Evolutionary conservation across 2,113 vertebrate genomes (phyloP).

Genomic region (Zosterops lateralis): DNA sequence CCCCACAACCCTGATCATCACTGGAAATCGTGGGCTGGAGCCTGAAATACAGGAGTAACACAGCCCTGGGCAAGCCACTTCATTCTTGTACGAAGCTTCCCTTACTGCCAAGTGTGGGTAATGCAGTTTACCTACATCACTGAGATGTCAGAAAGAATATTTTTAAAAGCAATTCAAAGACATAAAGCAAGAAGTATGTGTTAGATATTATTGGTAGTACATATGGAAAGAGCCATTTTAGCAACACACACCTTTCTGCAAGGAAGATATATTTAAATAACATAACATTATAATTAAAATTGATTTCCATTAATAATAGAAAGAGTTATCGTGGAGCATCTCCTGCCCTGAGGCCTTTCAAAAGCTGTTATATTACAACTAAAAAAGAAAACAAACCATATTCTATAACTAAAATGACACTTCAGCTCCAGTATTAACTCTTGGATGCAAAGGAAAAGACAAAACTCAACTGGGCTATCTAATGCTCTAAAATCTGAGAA

Average conservation of each 20-base stretch:
- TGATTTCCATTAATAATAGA: neutral
- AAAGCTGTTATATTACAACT: neutral
- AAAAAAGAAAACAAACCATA: neutral
- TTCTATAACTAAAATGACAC: neutral
- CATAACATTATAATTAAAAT: neutral
- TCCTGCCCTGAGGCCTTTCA: neutral
- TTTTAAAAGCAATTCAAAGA: neutral
- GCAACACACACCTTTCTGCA: neutral
- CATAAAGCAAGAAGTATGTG: neutral
- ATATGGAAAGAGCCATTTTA: neutral
- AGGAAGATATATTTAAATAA: neutral
- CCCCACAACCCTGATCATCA: neutral
- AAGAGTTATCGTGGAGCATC: neutral
- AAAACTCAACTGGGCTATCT: neutral
- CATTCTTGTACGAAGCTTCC: neutral
- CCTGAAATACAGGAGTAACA: neutral
- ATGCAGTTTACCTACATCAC: neutral
- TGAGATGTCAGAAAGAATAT: neutral
- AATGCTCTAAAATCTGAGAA: neutral
- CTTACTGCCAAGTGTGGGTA: neutral
- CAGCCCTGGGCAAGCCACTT: neutral
- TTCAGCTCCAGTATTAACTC: neutral
- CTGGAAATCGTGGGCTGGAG: rapidly evolving
- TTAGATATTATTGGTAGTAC: neutral
- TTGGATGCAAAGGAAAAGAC: neutral